These are phyloP conservation scores for Trogon melanurus DNA, from an alignment of 2,113 vertebrate species.

Conservation along the genomic window DNA sequence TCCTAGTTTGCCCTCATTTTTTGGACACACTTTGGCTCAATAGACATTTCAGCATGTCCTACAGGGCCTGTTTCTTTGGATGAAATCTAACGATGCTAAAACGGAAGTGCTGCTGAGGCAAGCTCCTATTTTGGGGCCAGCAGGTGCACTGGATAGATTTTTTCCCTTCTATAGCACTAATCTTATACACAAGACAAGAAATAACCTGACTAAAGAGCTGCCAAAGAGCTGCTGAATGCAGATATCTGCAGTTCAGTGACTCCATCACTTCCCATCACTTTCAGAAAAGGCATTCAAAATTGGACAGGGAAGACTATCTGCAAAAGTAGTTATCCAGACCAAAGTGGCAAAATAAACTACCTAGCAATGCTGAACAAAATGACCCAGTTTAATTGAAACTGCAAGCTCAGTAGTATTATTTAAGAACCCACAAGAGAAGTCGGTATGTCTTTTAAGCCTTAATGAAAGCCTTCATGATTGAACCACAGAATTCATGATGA, in stretches of 20 bases:
- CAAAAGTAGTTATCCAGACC: not conserved
- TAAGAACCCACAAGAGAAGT: not conserved
- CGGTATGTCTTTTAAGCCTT: not conserved
- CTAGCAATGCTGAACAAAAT: not conserved
- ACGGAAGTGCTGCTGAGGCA: not conserved
- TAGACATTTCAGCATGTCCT: not conserved
- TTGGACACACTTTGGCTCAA: not conserved
- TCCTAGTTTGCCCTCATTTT: not conserved
- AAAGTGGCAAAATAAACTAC: not conserved
- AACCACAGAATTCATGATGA: not conserved
- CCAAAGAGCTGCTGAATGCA: not conserved
- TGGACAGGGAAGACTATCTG: not conserved
- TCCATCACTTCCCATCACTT: not conserved
- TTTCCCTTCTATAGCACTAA: not conserved
- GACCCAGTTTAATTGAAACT: not conserved
- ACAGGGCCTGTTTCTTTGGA: not conserved
- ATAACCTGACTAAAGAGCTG: not conserved
- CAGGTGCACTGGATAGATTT: not conserved
- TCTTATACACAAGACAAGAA: not conserved
- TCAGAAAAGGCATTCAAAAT: not conserved
- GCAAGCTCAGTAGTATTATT: not conserved
- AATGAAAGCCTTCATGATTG: too few relatives aligned
- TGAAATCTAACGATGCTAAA: not conserved
- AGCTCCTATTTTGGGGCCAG: not conserved
- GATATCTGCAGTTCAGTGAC: not conserved